phyloP scores from a whole-genome alignment of 2,113 vertebrate genomes.

The Odocoileus hemionus region DNA sequence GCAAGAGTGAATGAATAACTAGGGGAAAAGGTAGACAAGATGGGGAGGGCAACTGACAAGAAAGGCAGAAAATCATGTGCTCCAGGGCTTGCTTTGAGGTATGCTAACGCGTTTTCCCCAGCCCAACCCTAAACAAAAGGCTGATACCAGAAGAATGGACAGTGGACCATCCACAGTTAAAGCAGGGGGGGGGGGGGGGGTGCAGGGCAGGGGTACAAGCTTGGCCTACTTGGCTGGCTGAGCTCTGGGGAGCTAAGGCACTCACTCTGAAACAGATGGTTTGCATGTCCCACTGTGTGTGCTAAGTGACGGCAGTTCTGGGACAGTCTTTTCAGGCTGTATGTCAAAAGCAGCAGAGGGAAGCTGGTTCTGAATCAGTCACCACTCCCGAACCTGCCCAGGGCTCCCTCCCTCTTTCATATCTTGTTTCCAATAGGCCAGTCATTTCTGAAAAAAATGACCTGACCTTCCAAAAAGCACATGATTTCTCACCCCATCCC shows the following conservation, averaged over 20 bases:
- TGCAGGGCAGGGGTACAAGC: not conserved
- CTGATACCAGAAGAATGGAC: not conserved
- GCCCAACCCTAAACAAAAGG: not conserved
- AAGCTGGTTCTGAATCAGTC: not conserved
- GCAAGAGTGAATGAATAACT: conserved; percentile 16
- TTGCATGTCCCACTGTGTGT: not conserved
- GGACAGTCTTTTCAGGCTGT: not conserved
- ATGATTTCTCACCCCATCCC: not conserved
- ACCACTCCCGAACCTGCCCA: not conserved
- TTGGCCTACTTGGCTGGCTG: not conserved
- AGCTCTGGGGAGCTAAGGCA: not conserved
- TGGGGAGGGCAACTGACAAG: not conserved
- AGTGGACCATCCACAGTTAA: not conserved
- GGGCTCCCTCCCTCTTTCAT: not conserved
- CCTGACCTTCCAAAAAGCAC: not conserved
- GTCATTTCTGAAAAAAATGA: not conserved
- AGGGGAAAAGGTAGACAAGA: not conserved
- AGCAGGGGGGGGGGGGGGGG: not conserved
- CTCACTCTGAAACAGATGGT: not conserved
- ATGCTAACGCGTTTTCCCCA: not conserved
- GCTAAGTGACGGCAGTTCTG: not conserved
- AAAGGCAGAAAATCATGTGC: not conserved
- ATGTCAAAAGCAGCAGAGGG: not conserved
- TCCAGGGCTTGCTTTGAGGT: not conserved
- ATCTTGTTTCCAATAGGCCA: not conserved